These are phyloP conservation scores for Oreochromis tanganicae DNA, from an alignment of 2,113 vertebrate genomes.

Conservation along the genomic window DNA sequence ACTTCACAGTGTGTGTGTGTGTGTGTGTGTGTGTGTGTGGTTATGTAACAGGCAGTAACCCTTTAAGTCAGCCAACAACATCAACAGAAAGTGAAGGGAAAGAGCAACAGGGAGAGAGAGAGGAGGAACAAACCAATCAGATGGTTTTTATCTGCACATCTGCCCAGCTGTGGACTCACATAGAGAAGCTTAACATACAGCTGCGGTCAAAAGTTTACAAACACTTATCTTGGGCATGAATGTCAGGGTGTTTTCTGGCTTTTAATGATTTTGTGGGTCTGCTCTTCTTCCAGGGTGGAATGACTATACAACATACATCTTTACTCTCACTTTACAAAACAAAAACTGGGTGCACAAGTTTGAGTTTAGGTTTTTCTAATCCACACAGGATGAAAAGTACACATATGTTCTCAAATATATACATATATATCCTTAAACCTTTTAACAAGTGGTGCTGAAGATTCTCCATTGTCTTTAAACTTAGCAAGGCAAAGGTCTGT, in stretches of 20 bases:
- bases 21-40: not conserved
- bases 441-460: not conserved
- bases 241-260: not conserved
- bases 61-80: constrained; percentile 2
- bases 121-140: not conserved
- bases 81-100: not conserved
- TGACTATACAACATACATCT: not conserved
- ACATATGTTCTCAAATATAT: not conserved
- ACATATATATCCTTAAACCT: not conserved
- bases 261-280: not conserved
- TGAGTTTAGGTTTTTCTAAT: not conserved
- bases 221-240: not conserved
- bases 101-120: not conserved
- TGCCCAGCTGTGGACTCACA: not conserved
- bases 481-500: not conserved
- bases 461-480: not conserved
- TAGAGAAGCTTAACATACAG: not conserved
- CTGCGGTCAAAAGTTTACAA: not conserved
- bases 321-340: not conserved
- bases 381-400: not conserved
- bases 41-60: constrained; percentile 23
- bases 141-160: not conserved
- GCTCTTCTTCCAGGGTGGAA: not conserved
- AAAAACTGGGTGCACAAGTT: not conserved
- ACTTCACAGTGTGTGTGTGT: not conserved